Evolutionary conservation across 64 coral and sea anemone genomes (phyloP).

Genomic region (Montipora capricornis): DNA sequence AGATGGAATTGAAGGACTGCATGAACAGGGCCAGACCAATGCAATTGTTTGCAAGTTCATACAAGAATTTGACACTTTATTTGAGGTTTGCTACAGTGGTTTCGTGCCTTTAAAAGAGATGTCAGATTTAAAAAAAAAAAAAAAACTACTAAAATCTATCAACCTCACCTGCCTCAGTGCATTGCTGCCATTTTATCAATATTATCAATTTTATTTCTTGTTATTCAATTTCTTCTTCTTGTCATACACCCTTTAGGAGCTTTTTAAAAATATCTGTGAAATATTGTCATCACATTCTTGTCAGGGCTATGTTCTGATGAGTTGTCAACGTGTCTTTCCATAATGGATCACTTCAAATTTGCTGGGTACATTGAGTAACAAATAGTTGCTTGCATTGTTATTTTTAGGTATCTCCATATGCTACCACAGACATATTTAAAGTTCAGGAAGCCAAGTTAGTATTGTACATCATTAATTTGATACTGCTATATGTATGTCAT

Average conservation of each 20-base stretch:
- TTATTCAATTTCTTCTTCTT: too few species aligned
- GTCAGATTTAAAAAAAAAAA: too few species aligned
- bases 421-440: constrained; percentile 82
- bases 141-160: too few species aligned
- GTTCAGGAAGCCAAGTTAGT: constrained; percentile 79
- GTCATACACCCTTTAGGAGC: too few species aligned
- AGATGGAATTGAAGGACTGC: constrained; percentile 93
- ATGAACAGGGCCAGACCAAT: constrained; percentile 95
- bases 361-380: neutral
- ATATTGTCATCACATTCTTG: too few species aligned
- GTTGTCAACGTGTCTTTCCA: too few species aligned
- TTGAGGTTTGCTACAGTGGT: constrained; percentile 60
- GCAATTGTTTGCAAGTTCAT: constrained; percentile 89
- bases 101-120: neutral
- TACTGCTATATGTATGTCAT: too few species aligned
- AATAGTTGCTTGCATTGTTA: neutral
- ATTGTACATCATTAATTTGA: neutral
- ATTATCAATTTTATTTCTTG: too few species aligned
- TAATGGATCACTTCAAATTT: neutral
- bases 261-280: too few species aligned
- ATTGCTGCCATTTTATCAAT: too few species aligned
- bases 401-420: constrained; percentile 92
- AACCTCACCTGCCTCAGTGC: too few species aligned
- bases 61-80: constrained; percentile 84
- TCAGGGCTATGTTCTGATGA: too few species aligned